phyloP scores from a whole-genome alignment of 2,113 vertebrate species.

The Semicossyphus pulcher region DNA sequence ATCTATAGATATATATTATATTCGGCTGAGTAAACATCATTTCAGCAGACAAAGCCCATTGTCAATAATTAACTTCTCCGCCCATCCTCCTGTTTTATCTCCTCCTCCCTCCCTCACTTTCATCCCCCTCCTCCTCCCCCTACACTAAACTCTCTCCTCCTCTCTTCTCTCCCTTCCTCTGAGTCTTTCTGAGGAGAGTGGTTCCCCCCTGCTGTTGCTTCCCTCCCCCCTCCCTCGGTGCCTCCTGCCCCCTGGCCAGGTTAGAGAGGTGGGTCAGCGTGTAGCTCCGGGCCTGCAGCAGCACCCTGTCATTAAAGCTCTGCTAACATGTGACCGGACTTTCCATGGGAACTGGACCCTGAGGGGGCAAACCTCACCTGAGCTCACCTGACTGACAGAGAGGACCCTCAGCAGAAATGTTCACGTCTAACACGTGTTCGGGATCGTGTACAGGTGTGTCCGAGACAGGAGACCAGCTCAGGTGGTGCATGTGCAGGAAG shows the following conservation, averaged over 20 bases:
- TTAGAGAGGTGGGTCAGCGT: slow-evolving; percentile 36
- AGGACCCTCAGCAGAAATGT: background rate
- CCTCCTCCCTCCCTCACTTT: background rate
- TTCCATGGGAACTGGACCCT: slow-evolving; percentile 38
- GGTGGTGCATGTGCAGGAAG: too few species aligned
- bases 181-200: background rate
- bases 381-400: background rate
- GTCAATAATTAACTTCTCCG: slow-evolving; percentile 35
- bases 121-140: background rate
- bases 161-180: background rate
- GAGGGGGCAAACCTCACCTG: slow-evolving; percentile 20
- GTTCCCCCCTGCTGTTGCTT: background rate
- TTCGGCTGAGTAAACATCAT: background rate
- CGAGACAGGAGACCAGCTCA: too few species aligned
- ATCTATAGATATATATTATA: too few species aligned
- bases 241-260: slow-evolving; percentile 17
- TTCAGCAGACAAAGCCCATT: slow-evolving; percentile 7
- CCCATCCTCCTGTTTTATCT: slow-evolving; percentile 31
- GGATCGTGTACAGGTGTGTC: too few species aligned
- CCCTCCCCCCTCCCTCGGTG: background rate
- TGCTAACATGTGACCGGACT: slow-evolving; percentile 22
- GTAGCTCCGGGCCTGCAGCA: slow-evolving; percentile 33
- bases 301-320: slow-evolving; percentile 64
- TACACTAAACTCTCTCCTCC: background rate
- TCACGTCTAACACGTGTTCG: too few species aligned